phyloP scores from a whole-genome alignment of 2,888 invertebrate genomes.

The Amphipyra tragopoginis region DNA sequence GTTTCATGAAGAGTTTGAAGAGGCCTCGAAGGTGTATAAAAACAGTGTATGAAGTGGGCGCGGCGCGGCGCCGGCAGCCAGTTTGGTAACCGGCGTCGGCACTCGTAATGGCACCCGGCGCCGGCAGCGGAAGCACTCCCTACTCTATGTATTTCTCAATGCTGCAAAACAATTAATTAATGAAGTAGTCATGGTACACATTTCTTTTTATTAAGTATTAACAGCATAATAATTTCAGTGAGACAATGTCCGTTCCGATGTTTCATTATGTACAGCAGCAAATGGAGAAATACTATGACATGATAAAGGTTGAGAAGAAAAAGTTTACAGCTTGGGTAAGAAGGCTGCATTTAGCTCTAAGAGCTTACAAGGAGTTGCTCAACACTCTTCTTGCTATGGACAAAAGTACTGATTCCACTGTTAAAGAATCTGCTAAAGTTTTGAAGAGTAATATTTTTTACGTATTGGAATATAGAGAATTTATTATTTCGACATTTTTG shows the following conservation, averaged over 20 bases:
- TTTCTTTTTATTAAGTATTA: neutral
- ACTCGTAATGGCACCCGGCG: no score
- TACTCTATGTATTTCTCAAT: neutral
- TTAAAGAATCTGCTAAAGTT: conserved; percentile 95
- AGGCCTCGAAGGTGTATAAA: no score
- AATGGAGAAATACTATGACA: conserved; percentile 95
- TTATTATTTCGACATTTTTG: conserved; percentile 94
- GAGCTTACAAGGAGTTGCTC: conserved; percentile 95
- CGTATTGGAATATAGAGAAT: conserved; percentile 97
- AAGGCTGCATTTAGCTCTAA: conserved; percentile 95
- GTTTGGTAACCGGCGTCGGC: no score
- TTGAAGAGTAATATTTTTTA: conserved; percentile 98
- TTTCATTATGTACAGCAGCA: conserved; percentile 99
- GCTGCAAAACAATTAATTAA: no score
- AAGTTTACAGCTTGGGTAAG: conserved; percentile 95
- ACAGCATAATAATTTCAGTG: conserved; percentile 89
- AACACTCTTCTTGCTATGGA: conserved; percentile 96
- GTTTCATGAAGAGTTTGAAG: no score
- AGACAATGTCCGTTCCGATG: conserved; percentile 96
- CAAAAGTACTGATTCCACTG: conserved; percentile 91
- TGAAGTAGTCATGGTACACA: no score
- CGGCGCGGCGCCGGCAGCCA: no score
- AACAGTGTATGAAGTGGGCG: no score
- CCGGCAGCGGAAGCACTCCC: no score
- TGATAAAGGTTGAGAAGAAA: conserved; percentile 96